phyloP scores from a whole-genome alignment of 2,797 vertebrate genomes.

The Bryconaethiops microstoma region DNA sequence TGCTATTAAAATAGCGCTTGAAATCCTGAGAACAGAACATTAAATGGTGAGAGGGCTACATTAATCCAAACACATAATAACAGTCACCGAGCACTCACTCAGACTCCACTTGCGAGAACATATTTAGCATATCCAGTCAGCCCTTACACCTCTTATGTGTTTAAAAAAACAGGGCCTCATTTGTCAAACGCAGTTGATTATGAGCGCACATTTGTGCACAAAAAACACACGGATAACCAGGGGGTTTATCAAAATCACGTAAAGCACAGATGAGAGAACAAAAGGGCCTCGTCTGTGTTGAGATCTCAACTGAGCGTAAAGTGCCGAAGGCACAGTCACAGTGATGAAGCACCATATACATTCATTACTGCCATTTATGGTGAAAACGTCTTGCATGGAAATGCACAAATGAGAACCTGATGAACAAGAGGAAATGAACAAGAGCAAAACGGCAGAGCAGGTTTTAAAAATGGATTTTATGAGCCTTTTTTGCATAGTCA shows the following conservation, averaged over 20 bases:
- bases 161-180: background rate
- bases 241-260: background rate
- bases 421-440: background rate
- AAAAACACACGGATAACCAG: background rate
- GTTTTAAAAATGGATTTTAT: background rate
- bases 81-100: background rate
- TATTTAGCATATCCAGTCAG: background rate
- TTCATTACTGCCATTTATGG: background rate
- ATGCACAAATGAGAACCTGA: background rate
- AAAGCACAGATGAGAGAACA: background rate
- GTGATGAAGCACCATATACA: slow-evolving; percentile 2
- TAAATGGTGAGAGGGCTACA: slow-evolving; percentile 12
- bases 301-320: slow-evolving; percentile 12
- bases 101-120: background rate
- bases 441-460: background rate
- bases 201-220: background rate
- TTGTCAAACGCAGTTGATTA: background rate
- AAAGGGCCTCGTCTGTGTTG: slow-evolving; percentile 7
- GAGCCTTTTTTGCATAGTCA: background rate
- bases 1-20: slow-evolving; percentile 6
- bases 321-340: background rate
- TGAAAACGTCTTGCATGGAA: background rate
- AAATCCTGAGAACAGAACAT: slow-evolving; percentile 17
- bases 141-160: background rate
- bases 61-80: background rate